Percentiles rank a stretch among this genome's conserved stretches.
Conservation (phyloP, 1,140 invertebrate species). For the Ceratitis capitata region DNA sequence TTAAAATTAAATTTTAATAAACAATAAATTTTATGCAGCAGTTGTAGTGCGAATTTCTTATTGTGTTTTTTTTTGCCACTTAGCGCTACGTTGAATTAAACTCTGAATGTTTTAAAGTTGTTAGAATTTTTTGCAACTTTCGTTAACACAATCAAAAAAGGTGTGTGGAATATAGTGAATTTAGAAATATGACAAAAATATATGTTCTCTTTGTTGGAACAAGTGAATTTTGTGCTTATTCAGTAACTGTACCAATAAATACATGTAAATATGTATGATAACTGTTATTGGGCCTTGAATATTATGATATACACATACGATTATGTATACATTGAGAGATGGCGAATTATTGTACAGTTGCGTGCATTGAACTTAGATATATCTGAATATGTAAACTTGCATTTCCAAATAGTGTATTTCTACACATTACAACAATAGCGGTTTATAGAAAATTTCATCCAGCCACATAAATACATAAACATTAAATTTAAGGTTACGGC, state of each 20-base stretch:
- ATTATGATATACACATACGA: neutral
- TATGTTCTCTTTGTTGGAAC: neutral
- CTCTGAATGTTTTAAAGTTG: constrained; percentile 16
- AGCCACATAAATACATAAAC: no score
- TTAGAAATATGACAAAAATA: neutral
- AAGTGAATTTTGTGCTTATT: neutral
- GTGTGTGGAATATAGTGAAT: neutral
- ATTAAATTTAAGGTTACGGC: neutral
- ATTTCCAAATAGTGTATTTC: neutral
- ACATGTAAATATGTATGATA: neutral
- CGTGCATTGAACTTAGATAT: constrained; percentile 16
- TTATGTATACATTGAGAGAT: neutral
- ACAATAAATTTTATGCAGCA: neutral
- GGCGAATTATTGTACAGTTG: neutral
- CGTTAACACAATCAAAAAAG: neutral
- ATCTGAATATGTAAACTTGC: neutral
- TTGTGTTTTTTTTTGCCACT: neutral
- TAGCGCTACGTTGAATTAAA: neutral
- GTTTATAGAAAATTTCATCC: neutral
- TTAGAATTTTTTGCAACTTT: neutral
- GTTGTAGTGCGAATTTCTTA: constrained; percentile 26
- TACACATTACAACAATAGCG: neutral
- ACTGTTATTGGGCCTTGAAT: neutral
- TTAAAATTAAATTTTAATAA: constrained; percentile 23
- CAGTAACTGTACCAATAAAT: neutral